These are phyloP conservation scores for Sebastes itinus DNA, from an alignment of 2,797 vertebrate species.

Conservation along the genomic window DNA sequence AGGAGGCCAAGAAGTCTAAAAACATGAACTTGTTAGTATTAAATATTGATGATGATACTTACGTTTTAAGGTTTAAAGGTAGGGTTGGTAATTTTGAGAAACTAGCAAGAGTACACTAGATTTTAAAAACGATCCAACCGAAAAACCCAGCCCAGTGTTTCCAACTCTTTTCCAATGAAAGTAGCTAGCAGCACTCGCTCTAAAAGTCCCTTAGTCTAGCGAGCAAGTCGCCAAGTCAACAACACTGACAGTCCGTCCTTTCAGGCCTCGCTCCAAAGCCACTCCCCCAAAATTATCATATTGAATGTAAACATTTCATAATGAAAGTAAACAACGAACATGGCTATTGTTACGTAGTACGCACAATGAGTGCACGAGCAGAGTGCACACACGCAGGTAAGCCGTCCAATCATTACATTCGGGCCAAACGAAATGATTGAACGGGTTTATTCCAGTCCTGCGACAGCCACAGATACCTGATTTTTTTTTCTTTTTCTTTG, in stretches of 20 bases:
- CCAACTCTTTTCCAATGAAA: no score
- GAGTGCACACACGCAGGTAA: neutral
- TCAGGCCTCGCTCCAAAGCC: neutral
- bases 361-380: no score
- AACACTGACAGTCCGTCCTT: neutral
- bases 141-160: no score
- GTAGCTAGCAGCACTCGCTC: no score
- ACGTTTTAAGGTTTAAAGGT: neutral
- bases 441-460: neutral
- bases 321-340: no score
- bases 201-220: no score
- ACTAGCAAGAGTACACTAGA: neutral
- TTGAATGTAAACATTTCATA: no score
- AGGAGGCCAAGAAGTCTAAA: neutral
- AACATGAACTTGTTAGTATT: neutral
- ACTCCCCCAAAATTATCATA: neutral
- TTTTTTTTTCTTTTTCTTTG: neutral
- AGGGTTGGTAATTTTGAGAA: neutral
- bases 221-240: no score
- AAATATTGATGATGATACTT: neutral
- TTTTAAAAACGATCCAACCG: no score
- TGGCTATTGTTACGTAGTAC: no score
- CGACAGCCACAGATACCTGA: no score
- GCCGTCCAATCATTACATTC: neutral
- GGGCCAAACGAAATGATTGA: neutral